Percentiles rank a stretch among this genome's conserved stretches.
phyloP scores from a whole-genome alignment of 2,888 invertebrate species.

The Latheticus oryzae region DNA sequence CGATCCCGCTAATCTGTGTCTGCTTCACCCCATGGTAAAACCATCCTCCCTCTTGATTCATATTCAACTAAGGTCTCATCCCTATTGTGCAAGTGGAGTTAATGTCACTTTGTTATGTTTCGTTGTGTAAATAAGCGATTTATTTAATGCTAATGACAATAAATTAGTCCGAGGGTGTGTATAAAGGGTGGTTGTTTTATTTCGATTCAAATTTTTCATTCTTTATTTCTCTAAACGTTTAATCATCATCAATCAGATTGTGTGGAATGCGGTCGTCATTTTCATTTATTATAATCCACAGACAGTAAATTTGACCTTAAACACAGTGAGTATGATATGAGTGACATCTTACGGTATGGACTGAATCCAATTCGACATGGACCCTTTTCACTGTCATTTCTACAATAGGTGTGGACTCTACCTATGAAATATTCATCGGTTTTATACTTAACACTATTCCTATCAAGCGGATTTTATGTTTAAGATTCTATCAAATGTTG shows the following conservation, averaged over 20 bases:
- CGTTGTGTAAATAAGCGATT: constrained; percentile 60
- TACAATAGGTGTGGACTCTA: constrained; percentile 63
- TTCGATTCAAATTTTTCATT: neutral
- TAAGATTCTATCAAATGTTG: neutral
- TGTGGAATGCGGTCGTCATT: constrained; percentile 19
- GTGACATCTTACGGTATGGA: constrained; percentile 52
- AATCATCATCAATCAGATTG: too few relatives aligned
- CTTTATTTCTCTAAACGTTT: too few relatives aligned
- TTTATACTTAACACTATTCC: constrained; percentile 25
- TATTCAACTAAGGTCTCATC: constrained; percentile 51
- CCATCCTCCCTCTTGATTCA: constrained; percentile 41
- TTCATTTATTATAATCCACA: constrained; percentile 29
- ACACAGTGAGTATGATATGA: constrained; percentile 32
- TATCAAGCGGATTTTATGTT: constrained; percentile 8
- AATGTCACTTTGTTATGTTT: constrained; percentile 54
- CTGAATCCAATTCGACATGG: constrained; percentile 58
- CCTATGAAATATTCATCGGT: constrained; percentile 62
- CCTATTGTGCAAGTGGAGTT: constrained; percentile 56
- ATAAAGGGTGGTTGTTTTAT: constrained; percentile 1
- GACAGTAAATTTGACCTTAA: constrained; percentile 31
- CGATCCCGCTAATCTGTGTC: constrained; percentile 62
- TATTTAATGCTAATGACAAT: constrained; percentile 60
- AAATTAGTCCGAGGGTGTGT: constrained; percentile 49
- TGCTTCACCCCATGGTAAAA: constrained; percentile 45
- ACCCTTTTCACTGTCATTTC: constrained; percentile 63